phyloP scores from a whole-genome alignment of 2,888 invertebrate genomes.

The Iselma pallidipennis region DNA sequence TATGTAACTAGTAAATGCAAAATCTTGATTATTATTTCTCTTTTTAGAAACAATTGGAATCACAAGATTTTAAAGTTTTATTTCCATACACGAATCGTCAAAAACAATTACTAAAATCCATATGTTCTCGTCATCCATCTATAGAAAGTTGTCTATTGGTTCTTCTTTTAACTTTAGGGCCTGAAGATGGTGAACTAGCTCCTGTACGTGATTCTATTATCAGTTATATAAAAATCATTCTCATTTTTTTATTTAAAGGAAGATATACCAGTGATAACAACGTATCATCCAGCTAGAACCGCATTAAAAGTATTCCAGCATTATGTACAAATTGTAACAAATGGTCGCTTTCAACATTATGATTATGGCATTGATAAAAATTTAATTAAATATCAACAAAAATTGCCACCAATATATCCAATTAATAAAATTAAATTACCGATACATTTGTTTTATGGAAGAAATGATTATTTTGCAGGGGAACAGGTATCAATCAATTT shows the following conservation, averaged over 20 bases:
- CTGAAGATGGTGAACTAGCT: background rate
- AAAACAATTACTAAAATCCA: conserved; percentile 36
- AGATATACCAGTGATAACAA: background rate
- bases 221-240: no score
- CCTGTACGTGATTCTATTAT: background rate
- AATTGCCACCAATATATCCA: conserved; percentile 3
- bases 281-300: conserved; percentile 1
- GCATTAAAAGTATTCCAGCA: conserved; percentile 1
- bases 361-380: conserved; percentile 6
- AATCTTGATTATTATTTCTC: background rate
- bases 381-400: background rate
- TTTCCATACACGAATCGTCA: background rate
- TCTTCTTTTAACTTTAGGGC: background rate
- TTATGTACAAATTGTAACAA: conserved; percentile 1
- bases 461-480: conserved; percentile 8
- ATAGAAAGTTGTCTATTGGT: background rate
- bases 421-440: conserved; percentile 5
- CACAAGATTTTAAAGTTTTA: background rate
- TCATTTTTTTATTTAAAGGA: background rate
- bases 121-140: background rate
- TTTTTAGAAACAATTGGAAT: background rate
- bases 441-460: conserved; percentile 9
- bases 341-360: background rate
- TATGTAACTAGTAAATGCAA: background rate
- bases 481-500: background rate